A percentile compares a stretch with the other conserved stretches of the same genome.
phyloP scores from a whole-genome alignment of 2,113 vertebrate species.

The Psilopogon haemacephalus region DNA sequence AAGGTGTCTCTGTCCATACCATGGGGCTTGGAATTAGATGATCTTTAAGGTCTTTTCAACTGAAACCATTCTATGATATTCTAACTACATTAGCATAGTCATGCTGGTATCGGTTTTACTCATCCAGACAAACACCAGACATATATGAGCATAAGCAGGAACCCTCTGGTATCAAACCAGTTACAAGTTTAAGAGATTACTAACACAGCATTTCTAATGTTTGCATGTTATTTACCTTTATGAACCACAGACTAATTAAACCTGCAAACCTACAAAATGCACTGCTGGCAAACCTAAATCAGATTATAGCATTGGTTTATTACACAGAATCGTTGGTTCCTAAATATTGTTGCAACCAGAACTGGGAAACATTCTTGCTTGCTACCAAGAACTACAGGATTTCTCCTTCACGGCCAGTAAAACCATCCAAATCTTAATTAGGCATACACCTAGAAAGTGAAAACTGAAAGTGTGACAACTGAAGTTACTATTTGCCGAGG shows the following conservation, averaged over 20 bases:
- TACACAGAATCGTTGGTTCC: background rate
- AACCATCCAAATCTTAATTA: background rate
- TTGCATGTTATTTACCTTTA: background rate
- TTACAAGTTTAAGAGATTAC: background rate
- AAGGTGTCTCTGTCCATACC: background rate
- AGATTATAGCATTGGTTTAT: background rate
- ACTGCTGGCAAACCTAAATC: background rate
- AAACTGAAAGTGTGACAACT: background rate
- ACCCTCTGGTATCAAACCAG: background rate
- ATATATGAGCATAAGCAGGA: background rate
- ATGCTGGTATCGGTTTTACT: background rate
- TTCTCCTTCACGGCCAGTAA: background rate
- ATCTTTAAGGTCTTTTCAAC: background rate
- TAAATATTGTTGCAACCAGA: background rate
- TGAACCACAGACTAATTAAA: background rate
- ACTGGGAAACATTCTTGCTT: background rate
- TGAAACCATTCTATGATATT: background rate
- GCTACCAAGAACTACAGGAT: background rate
- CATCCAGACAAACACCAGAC: background rate
- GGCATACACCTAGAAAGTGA: background rate
- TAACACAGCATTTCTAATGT: background rate
- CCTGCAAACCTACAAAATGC: background rate
- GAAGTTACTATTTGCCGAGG: background rate
- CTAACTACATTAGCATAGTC: background rate
- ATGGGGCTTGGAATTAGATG: background rate